These are phyloP conservation scores for Pseudolaguvia tuberculata DNA, from an alignment of 2,113 vertebrate species.

Conservation along the genomic window DNA sequence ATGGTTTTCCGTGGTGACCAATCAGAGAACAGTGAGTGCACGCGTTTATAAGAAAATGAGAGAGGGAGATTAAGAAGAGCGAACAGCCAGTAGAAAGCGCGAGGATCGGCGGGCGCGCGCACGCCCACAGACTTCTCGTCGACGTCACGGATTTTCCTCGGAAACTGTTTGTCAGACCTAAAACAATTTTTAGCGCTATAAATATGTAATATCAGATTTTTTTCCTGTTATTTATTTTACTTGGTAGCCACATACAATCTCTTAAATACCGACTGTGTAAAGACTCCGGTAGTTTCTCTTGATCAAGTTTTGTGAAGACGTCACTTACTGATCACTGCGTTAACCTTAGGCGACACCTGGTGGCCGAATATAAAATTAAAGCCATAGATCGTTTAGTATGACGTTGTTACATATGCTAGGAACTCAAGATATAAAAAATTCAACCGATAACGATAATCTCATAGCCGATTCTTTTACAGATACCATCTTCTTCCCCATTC, in stretches of 20 bases:
- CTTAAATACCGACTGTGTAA: neutral
- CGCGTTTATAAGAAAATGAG: constrained; percentile 30
- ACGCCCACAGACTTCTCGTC: neutral
- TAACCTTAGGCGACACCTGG: constrained; percentile 33
- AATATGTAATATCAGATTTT: too few species aligned
- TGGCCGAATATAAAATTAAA: neutral
- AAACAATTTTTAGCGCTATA: neutral
- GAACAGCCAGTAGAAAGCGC: constrained; percentile 31
- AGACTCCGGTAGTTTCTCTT: neutral
- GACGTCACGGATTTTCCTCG: constrained; percentile 20
- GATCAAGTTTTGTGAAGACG: neutral
- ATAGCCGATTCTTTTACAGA: too few species aligned
- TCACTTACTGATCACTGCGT: neutral
- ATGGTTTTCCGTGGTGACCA: constrained; percentile 56
- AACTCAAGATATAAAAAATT: too few species aligned
- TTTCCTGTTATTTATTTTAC: neutral
- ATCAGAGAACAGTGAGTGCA: constrained; percentile 52
- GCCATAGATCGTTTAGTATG: too few species aligned
- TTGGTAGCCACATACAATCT: neutral
- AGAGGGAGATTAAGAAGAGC: constrained; percentile 12
- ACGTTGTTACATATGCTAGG: too few species aligned
- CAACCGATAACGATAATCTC: too few species aligned
- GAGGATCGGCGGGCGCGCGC: constrained; percentile 33
- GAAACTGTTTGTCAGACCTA: neutral
- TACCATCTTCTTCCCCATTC: too few species aligned